Evolutionary conservation across 2,888 invertebrate genomes (phyloP).

Genomic region (Laspeyria flexula): DNA sequence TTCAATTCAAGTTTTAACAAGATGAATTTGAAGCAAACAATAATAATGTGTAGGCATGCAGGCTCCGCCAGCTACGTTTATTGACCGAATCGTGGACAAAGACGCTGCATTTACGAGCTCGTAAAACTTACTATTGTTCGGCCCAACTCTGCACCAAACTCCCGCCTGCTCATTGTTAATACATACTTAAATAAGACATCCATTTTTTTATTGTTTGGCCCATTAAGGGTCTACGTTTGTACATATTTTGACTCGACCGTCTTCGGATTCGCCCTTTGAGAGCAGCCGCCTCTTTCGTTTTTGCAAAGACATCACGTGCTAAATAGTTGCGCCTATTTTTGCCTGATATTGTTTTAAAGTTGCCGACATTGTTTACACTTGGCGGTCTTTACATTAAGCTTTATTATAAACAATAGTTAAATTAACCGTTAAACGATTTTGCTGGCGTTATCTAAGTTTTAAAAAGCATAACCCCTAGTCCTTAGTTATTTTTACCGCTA

Average conservation of each 20-base stretch:
- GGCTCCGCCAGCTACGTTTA: conserved; percentile 64
- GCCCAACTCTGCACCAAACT: conserved; percentile 69
- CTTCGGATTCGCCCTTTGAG: conserved; percentile 65
- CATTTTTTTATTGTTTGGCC: conserved; percentile 78
- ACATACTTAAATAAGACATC: conserved; percentile 82
- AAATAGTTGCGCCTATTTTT: conserved; percentile 47
- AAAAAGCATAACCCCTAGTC: conserved; percentile 8
- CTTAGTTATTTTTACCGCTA: conserved; percentile 6
- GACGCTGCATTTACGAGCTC: conserved; percentile 73
- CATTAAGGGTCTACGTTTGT: conserved; percentile 76
- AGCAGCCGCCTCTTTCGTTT: conserved; percentile 64
- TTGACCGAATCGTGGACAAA: conserved; percentile 76
- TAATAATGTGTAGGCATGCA: conserved; percentile 24
- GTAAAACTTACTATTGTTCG: conserved; percentile 79
- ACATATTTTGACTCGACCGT: conserved; percentile 81
- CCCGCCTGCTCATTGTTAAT: conserved; percentile 76
- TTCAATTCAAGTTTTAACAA: conserved; percentile 35
- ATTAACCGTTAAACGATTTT: conserved; percentile 34
- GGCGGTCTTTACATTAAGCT: conserved; percentile 19
- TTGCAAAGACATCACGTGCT: conserved; percentile 74
- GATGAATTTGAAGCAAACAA: conserved; percentile 47
- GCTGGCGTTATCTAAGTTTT: background rate
- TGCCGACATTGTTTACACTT: conserved; percentile 25
- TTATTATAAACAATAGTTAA: conserved; percentile 31
- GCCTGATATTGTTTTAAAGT: conserved; percentile 14